phyloP scores from a whole-genome alignment of 2,888 invertebrate genomes.

The Andricus quercusramuli region DNA sequence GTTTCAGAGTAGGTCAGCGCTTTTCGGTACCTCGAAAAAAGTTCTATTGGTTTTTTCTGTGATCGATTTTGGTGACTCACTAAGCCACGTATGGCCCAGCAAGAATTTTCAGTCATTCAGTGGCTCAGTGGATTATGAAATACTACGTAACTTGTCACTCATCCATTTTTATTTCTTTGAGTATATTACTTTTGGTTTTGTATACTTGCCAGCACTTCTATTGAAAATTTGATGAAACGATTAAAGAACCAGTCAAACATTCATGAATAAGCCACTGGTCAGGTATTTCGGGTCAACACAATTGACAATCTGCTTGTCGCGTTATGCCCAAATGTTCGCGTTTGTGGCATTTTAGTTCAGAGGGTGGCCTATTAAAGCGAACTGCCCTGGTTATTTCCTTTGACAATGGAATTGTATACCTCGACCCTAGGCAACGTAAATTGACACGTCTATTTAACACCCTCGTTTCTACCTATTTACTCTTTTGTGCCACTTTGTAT shows the following conservation, averaged over 20 bases:
- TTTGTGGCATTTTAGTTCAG: constrained; percentile 38
- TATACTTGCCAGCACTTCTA: background rate
- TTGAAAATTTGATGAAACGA: background rate
- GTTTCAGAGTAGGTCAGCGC: no score
- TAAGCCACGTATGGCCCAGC: no score
- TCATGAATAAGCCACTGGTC: background rate
- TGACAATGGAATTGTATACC: constrained; percentile 33
- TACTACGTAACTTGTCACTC: background rate
- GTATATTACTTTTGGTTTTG: background rate
- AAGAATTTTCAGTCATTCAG: no score
- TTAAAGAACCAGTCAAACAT: background rate
- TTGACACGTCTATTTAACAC: constrained; percentile 39
- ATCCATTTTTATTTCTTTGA: background rate
- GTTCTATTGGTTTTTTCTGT: no score
- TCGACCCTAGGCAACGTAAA: constrained; percentile 36
- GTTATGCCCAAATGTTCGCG: constrained; percentile 36
- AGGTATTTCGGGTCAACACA: constrained; percentile 17
- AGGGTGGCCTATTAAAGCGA: constrained; percentile 28
- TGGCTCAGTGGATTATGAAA: background rate
- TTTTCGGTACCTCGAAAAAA: no score
- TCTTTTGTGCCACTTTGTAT: constrained; percentile 5
- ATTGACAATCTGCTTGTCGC: constrained; percentile 23
- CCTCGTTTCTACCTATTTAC: constrained; percentile 38
- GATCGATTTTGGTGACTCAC: no score
- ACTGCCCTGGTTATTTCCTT: constrained; percentile 37